A percentile compares a stretch with the other conserved stretches of the same genome.
These are phyloP conservation scores for Glossophaga mutica DNA, from an alignment of 2,797 vertebrate species.

Conservation along the genomic window DNA sequence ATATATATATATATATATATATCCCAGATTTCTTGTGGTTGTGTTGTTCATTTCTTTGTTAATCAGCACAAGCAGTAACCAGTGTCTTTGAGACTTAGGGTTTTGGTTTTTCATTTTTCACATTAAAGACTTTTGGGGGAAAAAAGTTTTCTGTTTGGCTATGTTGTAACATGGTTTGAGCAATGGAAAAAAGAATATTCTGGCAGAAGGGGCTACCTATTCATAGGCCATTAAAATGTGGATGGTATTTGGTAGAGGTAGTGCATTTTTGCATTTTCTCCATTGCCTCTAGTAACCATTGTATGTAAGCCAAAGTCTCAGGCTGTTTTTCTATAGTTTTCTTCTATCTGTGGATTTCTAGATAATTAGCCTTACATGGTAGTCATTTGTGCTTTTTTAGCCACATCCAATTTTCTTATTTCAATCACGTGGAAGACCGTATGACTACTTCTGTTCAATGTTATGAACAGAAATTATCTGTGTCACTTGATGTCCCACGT, in stretches of 20 bases:
- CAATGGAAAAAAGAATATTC: not conserved
- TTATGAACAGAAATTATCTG: not conserved
- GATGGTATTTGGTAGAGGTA: not conserved
- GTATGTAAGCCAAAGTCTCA: not conserved
- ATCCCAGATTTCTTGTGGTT: not conserved
- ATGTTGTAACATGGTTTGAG: not conserved
- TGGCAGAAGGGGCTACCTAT: not conserved
- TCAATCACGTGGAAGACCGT: not conserved
- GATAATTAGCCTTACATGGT: not conserved
- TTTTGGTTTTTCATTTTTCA: not conserved
- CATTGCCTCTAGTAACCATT: not conserved
- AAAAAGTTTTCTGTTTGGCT: not conserved
- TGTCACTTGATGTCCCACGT: not conserved
- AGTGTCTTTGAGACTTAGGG: not conserved
- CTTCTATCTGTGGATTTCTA: not conserved
- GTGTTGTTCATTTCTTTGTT: not conserved
- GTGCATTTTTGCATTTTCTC: not conserved
- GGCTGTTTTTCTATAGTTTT: not conserved
- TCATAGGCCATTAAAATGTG: not conserved
- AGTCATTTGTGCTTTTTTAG: not conserved
- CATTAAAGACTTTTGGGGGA: not conserved
- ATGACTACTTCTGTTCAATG: not conserved
- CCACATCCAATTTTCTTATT: not conserved
- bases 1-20: not conserved
- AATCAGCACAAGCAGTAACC: not conserved